Conservation (phyloP, 2,797 vertebrate genomes). For the Tokudaia tokunoshimensis region DNA sequence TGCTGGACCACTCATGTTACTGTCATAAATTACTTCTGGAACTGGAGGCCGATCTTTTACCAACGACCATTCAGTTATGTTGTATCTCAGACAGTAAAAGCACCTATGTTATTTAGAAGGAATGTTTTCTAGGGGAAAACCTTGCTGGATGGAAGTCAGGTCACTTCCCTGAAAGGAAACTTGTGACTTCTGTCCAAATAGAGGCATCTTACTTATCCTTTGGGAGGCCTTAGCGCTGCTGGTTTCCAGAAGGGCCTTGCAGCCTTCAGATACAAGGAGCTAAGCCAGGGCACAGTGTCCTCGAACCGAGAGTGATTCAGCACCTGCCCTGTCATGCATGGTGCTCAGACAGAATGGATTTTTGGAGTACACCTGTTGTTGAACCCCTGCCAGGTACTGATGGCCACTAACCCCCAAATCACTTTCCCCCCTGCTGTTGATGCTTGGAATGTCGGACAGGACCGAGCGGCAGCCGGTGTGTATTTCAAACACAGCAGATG, state of each 20-base stretch:
- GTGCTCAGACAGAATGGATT: constrained; percentile 55
- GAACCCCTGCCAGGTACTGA: constrained; percentile 38
- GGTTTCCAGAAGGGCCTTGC: neutral
- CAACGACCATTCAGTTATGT: neutral
- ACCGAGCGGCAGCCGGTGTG: constrained; percentile 84
- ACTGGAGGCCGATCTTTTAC: constrained; percentile 30
- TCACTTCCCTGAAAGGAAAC: constrained; percentile 8
- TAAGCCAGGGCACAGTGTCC: neutral
- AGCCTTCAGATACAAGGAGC: neutral
- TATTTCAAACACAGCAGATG: constrained; percentile 90
- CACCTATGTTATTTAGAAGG: constrained; percentile 35
- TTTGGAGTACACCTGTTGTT: constrained; percentile 77
- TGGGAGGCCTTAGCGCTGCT: neutral
- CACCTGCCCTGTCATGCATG: constrained; percentile 57
- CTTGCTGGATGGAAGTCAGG: constrained; percentile 11
- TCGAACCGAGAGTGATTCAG: constrained; percentile 44
- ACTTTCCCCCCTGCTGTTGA: constrained; percentile 77
- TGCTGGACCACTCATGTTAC: neutral
- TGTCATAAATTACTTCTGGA: neutral
- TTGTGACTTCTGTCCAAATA: neutral
- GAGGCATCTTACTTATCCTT: neutral
- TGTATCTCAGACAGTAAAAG: neutral
- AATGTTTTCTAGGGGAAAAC: constrained; percentile 3
- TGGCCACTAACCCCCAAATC: constrained; percentile 82
- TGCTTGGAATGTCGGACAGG: constrained; percentile 87